phyloP scores from a whole-genome alignment of 2,797 vertebrate species.

The Miichthys miiuy region DNA sequence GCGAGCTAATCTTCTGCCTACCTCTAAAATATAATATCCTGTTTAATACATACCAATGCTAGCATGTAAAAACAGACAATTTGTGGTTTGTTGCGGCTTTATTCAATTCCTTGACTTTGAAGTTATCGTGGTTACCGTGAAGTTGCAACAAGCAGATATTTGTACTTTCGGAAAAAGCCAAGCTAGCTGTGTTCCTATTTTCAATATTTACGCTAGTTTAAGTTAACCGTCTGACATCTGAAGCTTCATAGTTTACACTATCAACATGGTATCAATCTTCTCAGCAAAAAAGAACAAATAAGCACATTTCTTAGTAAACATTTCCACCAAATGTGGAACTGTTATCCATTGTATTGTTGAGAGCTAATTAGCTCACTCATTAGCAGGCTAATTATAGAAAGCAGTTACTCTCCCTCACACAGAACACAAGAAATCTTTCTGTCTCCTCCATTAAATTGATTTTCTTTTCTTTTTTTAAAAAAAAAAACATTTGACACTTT shows the following conservation, averaged over 20 bases:
- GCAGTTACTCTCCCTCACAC: background rate
- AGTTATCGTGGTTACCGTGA: background rate
- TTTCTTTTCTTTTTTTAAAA: background rate
- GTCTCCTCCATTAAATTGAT: background rate
- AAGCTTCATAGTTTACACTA: background rate
- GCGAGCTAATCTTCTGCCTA: no score
- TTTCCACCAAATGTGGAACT: background rate
- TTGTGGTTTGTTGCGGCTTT: no score
- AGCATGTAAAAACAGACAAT: no score
- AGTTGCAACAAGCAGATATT: background rate
- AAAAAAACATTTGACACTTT: slow-evolving; percentile 4
- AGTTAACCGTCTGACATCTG: background rate
- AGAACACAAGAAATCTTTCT: background rate
- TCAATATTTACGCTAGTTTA: background rate
- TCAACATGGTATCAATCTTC: background rate
- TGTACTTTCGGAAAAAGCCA: background rate
- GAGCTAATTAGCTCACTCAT: background rate
- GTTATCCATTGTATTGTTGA: background rate
- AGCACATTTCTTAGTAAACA: background rate
- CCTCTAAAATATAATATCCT: no score
- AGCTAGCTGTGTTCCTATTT: background rate
- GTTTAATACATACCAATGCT: no score
- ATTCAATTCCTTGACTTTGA: no score
- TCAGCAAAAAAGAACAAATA: background rate
- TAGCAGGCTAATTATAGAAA: background rate